Evolutionary conservation across 2,113 vertebrate genomes (phyloP), one percentile per base, ranked within the genome.

Genomic region (Gallinago jamesoni): DNA sequence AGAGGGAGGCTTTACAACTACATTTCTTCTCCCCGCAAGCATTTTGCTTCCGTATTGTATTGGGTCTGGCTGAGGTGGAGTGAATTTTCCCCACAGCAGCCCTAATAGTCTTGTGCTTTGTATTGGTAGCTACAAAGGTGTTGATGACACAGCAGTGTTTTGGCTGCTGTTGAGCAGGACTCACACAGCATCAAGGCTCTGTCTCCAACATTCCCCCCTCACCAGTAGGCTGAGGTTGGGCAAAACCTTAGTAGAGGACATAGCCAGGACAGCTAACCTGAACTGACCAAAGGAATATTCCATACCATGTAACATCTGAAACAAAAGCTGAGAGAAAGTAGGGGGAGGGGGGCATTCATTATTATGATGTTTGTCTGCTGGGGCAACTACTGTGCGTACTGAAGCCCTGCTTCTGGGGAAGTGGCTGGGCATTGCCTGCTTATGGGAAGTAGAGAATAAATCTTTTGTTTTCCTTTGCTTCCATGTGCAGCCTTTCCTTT

Each of bases 31-130:
- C 14, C 22, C 21, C 14, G 43, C 48, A 59, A 91, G 92, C 43
- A 57, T 92, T 96, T 96, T 94, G 60, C 73, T 89, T 95, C 89
- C 97, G 74, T 59, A 6, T 79, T 66, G 41, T 23, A 16, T 23
- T 66, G 28, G 63, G 20, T 66, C 41, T 22, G 39, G 19, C 14
- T 45, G 20, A 45, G 63, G 10, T 45, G 28, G 41, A 66, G 41
- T 43, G 14, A 31, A 22, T 66, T 66, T 31, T 43, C 63, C 39
- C 63, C 28, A 15, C 14, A 39, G 63, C 20, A 30, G 28, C 20
- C 63, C 41, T 45, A 20, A 15, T 31, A 43, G 19, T 43, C 28
- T 39, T 23, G 20, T 43, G 28, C 20, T 66, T 31, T 43, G 28
- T 66, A 16, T 66, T 23, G 28, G 63, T 45, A 66, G 28, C 28